Base-by-base conservation (phyloP, 2,888 invertebrate genomes). In the Eumerus sabulonum region DNA sequence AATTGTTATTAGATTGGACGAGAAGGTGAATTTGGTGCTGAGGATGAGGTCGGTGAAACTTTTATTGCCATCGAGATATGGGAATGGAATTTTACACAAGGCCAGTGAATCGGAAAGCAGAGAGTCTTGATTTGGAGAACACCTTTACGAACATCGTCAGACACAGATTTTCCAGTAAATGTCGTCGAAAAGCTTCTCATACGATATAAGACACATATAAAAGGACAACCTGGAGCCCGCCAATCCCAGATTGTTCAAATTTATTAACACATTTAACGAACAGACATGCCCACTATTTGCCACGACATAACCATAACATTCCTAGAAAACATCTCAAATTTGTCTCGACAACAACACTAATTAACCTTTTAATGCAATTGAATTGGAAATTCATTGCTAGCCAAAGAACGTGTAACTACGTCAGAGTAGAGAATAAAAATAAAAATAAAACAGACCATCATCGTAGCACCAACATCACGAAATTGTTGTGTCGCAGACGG, bases 291-390 rank as follows among this genome's bases (percentile, higher is more conserved):
- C 40, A 62, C 73, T 54, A 67, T 62, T 47, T 47, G 44, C 50
- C 63, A 63, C 64, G 63, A 68, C 74, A 79, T 79, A 79, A 79
- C 79, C 74, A 79, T 79, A 79, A 74, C 59, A 70, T 70, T 79
- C 68, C 59, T 45, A 7, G 44, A 67, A 53, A 68, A 79, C 79
- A 79, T 79, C 74, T 70, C 74, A 79, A 79, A 79, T 79, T 79
- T 79, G 79, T 79, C 74, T 53, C 64, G 48, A 79, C 74, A 74
- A 74, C 74, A 16, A 79, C 60, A 74, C 79, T 79, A 79, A 79
- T 79, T 79, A 79, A 79, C 79, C 79, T 70, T 63, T 79, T 64
- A 79, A 66, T 74, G 79, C 54, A 79, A 79, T 79, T 74, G 79
- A 79, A 64, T 79, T 64, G 74, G 64, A 74, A 79, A 79, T 79